Conservation (phyloP, 2,888 invertebrate genomes). For the Hirtodrosophila alboralis region DNA sequence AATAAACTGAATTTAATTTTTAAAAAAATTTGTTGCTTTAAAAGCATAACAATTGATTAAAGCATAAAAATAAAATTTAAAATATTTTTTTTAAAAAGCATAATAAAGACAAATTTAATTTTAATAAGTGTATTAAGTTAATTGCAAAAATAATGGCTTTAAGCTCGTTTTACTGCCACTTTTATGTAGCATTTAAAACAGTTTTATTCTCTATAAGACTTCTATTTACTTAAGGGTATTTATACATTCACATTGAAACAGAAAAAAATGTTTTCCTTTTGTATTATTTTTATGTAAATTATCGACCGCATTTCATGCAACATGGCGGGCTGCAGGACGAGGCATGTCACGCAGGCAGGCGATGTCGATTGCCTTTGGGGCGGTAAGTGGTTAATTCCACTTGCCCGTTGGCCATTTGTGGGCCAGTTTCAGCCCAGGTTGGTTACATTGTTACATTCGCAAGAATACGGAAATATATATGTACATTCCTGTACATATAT, state of each 20-base stretch:
- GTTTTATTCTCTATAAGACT: too few species aligned
- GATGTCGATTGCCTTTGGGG: constrained; percentile 43
- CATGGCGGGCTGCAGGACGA: constrained; percentile 15
- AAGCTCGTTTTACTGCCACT: too few species aligned
- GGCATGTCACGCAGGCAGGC: constrained; percentile 66
- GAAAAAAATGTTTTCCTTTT: constrained; percentile 36
- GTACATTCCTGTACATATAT: constrained; percentile 34
- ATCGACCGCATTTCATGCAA: constrained; percentile 63
- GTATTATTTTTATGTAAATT: constrained; percentile 71
- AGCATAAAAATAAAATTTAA: too few species aligned
- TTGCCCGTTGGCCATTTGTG: constrained; percentile 73
- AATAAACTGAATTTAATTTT: too few species aligned
- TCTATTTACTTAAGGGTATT: constrained; percentile 25
- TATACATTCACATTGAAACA: constrained; percentile 13
- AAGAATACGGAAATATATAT: constrained; percentile 23
- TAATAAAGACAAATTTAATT: too few species aligned
- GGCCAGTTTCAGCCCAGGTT: constrained; percentile 4
- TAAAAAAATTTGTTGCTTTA: too few species aligned
- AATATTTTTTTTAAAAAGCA: too few species aligned
- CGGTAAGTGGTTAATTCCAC: constrained; percentile 76
- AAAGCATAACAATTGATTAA: too few species aligned
- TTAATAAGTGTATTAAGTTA: too few species aligned
- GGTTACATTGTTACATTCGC: constrained; percentile 11
- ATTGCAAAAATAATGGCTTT: too few species aligned
- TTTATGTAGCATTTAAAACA: too few species aligned